Conservation (phyloP, 2,113 vertebrate genomes). For the Antechinus flavipes region DNA sequence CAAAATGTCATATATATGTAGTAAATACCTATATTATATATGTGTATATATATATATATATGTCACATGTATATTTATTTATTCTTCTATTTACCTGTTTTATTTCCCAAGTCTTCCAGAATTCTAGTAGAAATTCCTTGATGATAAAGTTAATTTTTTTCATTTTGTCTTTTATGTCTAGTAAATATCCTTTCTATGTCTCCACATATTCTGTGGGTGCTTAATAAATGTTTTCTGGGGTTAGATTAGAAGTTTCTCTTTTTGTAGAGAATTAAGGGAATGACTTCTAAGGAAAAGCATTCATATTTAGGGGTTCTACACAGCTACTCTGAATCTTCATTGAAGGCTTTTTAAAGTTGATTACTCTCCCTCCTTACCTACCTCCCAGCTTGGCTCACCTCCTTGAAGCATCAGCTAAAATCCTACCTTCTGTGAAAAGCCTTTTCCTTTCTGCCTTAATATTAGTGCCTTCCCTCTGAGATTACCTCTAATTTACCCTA, state of each 20-base stretch:
- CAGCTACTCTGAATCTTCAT: not conserved
- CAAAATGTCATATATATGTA: not conserved
- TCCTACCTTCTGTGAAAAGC: not conserved
- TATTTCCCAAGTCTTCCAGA: not conserved
- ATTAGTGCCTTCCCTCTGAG: not conserved
- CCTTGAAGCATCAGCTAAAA: not conserved
- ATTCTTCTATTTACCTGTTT: not conserved
- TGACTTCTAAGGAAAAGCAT: not conserved
- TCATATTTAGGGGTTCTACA: not conserved
- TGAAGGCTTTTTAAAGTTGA: not conserved
- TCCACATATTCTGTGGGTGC: not conserved
- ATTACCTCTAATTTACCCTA: not conserved
- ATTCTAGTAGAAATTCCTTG: not conserved
- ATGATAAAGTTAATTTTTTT: not conserved
- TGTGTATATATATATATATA: no score
- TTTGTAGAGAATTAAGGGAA: not conserved
- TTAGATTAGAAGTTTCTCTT: not conserved
- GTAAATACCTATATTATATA: no score
- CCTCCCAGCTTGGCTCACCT: not conserved
- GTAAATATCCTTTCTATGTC: not conserved
- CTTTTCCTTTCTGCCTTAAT: not conserved
- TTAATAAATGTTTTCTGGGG: not conserved
- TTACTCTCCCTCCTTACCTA: not conserved
- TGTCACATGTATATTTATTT: not conserved
- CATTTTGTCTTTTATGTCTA: not conserved